Percentiles rank a stretch among this genome's conserved stretches.
Conservation (phyloP, 2,888 invertebrate species). For the Zootermopsis nevadensis region DNA sequence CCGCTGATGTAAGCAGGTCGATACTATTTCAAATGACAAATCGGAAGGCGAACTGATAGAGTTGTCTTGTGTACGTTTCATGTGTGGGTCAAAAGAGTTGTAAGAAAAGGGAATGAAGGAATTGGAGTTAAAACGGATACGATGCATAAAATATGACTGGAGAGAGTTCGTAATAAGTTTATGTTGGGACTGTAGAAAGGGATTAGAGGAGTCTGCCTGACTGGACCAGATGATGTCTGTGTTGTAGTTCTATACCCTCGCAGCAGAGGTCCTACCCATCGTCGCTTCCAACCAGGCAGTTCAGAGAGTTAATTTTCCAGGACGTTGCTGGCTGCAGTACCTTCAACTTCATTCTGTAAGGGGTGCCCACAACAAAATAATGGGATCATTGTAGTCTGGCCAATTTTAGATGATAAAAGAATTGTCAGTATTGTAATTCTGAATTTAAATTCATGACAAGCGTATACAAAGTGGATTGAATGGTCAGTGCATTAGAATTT, state of each 20-base stretch:
- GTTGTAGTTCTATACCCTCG: not conserved
- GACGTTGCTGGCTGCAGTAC: conserved; percentile 4
- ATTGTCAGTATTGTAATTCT: no score
- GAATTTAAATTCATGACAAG: no score
- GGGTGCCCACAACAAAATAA: not conserved
- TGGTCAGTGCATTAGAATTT: no score
- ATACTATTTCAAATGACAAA: no score
- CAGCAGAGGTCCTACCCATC: not conserved
- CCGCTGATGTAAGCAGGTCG: no score
- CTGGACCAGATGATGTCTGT: conserved; percentile 28
- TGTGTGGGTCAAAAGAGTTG: not conserved
- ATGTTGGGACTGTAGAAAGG: not conserved
- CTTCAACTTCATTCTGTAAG: not conserved
- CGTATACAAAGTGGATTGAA: no score
- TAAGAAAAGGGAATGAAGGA: not conserved
- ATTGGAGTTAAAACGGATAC: not conserved
- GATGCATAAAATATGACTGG: not conserved
- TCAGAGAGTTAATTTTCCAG: conserved; percentile 21
- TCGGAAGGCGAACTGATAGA: not conserved
- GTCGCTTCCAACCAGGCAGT: not conserved
- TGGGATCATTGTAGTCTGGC: no score
- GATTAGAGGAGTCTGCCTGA: not conserved
- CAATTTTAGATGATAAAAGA: no score
- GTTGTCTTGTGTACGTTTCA: not conserved
- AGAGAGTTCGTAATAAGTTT: not conserved